Base-by-base conservation (phyloP, 2,113 vertebrate genomes). In the Copsychus sechellarum region DNA sequence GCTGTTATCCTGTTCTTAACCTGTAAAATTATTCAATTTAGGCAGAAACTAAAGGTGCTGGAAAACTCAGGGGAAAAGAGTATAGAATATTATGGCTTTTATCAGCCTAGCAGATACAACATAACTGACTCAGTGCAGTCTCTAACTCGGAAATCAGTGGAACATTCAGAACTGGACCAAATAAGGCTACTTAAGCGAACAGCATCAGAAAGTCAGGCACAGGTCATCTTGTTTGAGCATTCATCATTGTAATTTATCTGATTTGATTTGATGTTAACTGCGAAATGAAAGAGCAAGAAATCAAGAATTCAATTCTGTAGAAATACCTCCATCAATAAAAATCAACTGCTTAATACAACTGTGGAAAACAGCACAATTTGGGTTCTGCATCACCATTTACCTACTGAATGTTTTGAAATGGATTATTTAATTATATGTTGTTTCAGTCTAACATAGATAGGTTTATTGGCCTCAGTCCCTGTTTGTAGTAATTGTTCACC, bases 191-290 rank as follows among this genome's bases (percentile, higher is more conserved):
- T 98, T 23, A 98, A 98, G 92, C 93, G 91, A 93, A 93, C 97
- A 73, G 89, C 94, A 53, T 96, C 98, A 84, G 98, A 98, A 95
- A 97, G 74, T 81, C 97, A 98, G 79, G 97, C 98, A 43, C 98
- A 98, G 82, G 98, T 98, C 87, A 98, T 98, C 95, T 70, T 98
- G 73, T 98, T 98, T 65, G 98, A 98, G 88, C 98, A 98, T 90
- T 98, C 98, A 47, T 96, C 98, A 15, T 86, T 98, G 86, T 98
- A 79, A 96, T 81, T 90, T 34, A 4, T 65, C 40, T 84, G 31
- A 4, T 26, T 90, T 79, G 20, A 54, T 65, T 60, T 94, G 50
- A 18, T 65, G 47, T 34, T 21, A 86, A 61, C 56, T 60, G 54
- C 76, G 72, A 40, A 69, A 47, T 73, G 8, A 88, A 92, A 91